Conservation (phyloP, 1,140 invertebrate species). For the Zaprionus ghesquierei region DNA sequence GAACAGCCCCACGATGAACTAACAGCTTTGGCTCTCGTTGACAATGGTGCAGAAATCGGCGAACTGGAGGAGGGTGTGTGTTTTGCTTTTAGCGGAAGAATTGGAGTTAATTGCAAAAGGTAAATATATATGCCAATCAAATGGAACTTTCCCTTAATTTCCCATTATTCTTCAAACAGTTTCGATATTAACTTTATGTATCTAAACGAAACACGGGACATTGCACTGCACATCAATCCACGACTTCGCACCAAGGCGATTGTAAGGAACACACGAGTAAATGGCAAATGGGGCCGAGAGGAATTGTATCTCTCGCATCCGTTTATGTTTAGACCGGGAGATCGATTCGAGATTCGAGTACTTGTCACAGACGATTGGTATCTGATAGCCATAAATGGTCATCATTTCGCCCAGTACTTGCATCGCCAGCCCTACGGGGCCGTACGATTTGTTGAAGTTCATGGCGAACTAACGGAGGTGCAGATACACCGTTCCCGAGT, state of each 20-base stretch:
- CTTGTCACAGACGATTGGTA: not conserved
- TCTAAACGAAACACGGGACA: not conserved
- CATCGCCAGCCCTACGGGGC: conserved; percentile 1
- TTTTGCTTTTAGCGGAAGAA: conserved; percentile 1
- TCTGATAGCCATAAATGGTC: conserved; percentile 3
- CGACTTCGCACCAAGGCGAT: not conserved
- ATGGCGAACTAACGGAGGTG: not conserved
- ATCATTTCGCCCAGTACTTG: conserved; percentile 3
- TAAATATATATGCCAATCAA: no score
- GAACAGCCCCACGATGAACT: not conserved
- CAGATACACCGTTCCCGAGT: conserved; percentile 5
- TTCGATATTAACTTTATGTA: conserved; percentile 3
- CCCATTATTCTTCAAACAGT: not conserved
- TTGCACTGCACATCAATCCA: conserved; percentile 11
- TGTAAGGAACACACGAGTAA: conserved; percentile 1
- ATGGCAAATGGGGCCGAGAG: not conserved
- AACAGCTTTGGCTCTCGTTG: not conserved
- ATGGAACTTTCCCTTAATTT: no score
- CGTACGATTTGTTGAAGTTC: not conserved
- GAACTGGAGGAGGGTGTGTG: not conserved
- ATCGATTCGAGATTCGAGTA: conserved; percentile 1
- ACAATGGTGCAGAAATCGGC: not conserved
- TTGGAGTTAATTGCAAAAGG: not conserved
- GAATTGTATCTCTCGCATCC: not conserved
- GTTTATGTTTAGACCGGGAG: not conserved